Evolutionary conservation across 2,797 vertebrate genomes (phyloP), one percentile per base, ranked within the genome.

Genomic region (Protosalanx chinensis): DNA sequence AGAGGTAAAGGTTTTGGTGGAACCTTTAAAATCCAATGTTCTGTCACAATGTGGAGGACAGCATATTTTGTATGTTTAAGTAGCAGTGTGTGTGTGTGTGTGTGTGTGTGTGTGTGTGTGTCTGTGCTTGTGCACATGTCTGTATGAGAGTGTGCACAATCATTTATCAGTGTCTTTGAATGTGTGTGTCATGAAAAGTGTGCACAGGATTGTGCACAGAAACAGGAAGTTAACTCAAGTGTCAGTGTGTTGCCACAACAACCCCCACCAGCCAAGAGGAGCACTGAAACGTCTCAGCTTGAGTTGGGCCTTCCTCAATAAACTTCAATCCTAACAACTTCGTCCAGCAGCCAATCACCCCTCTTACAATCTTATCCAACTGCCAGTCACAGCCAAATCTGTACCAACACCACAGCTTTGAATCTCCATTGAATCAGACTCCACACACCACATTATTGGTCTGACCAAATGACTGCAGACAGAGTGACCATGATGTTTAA

Each of bases 291-390:
- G 41, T 57, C 75, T 76, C 76, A 56, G 84, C 73, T 67, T 57
- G 81, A 58, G 13, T 84, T 82, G 81, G 87, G 84, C 70, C 68
- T 33, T 32, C 53, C 67, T 85, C 82, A 90, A 89, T 85, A 71
- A 46, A 51, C 63, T 56, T 5, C 66, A 64, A 62, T 76, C 87
- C 85, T 81, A 77, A 86, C 77, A 86, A 70, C 58, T 64, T 72
- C 57, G 72, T 87, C 84, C 82, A 82, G 71, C 76, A 81, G 81
- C 72, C 76, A 73, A 33, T 81, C 82, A 78, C 20, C 72, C 72
- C 33, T 53, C 76, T 72, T 72, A 73, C 74, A 87, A 82, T 76
- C 80, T 32, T 35, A 72, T 76, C 68, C 78, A 46, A 81, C 77
- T 72, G 77, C 73, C 72, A 78, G 70, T 58, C 65, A 53, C 27